Percentiles rank a stretch among this genome's conserved stretches.
These are phyloP conservation scores for Melipona beecheii DNA, from an alignment of 2,888 invertebrate genomes.

Conservation along the genomic window DNA sequence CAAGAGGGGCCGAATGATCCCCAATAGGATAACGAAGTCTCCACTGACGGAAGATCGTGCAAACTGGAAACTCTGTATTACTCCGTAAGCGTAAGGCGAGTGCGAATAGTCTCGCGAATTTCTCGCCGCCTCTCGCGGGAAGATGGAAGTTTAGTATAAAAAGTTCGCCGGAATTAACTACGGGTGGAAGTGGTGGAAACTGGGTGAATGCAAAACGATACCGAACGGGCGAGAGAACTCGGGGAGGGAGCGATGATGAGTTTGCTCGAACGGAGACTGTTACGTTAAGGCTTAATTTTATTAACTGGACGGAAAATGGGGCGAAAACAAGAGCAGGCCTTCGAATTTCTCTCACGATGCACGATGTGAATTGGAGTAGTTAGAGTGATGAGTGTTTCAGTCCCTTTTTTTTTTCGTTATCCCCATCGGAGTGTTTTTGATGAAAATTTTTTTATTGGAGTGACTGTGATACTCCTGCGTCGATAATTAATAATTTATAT, in stretches of 20 bases:
- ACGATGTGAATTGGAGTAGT: neutral
- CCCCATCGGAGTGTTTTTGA: neutral
- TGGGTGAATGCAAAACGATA: constrained; percentile 49
- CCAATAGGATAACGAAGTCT: constrained; percentile 34
- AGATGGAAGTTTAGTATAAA: constrained; percentile 12
- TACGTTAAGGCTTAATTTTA: constrained; percentile 57
- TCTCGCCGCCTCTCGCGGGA: neutral
- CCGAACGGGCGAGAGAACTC: neutral
- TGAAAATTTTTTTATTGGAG: no score
- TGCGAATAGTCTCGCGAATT: neutral
- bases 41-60: constrained; percentile 25
- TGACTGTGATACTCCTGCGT: no score
- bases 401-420: neutral
- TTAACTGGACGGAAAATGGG: constrained; percentile 34
- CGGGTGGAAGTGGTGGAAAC: constrained; percentile 15
- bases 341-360: neutral
- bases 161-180: constrained; percentile 58
- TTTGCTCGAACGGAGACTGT: constrained; percentile 41
- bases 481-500: no score
- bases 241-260: constrained; percentile 23
- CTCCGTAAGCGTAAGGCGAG: constrained; percentile 4
- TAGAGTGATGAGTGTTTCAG: neutral
- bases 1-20: neutral
- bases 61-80: constrained; percentile 42
- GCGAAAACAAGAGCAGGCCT: constrained; percentile 24